Base-by-base conservation (phyloP, 2,113 vertebrate genomes). In the Pithys albifrons region DNA sequence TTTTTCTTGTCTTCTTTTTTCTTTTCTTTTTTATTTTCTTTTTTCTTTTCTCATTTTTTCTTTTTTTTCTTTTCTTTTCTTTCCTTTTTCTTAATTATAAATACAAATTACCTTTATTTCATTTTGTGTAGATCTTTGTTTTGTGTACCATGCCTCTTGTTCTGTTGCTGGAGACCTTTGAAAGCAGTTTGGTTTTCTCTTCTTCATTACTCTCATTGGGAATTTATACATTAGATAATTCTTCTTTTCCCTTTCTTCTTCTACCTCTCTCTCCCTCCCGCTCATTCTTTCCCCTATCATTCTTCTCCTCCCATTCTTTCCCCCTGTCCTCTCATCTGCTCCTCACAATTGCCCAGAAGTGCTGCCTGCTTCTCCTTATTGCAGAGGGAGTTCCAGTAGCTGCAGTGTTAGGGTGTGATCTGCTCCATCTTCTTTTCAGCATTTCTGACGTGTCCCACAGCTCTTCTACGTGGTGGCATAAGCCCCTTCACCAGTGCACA, bases 301-400 rank as follows among this genome's bases (percentile, higher is more conserved):
- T n/a, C n/a, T 37, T 16, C 35, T 7, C 15, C 12, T 24, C 8
- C 6, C 17, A 12, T 37, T n/a, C 15, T 14, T 8, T 27, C 10
- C 19, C 9, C 12, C 9, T 62, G 7, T 7, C 5, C 7, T 33
- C 5, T 2, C 17, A 19, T 33, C 9, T 3, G 3, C 28, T 24
- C 9, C 5, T 6, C 17, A 43, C 13, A 5, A 3, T 14, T 27
- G 9, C 27, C 37, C 37, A 64, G 37, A 64, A 28, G 14, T 14
- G 29, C 37, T 17, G 24, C 14, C 20, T 49, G 10, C 23, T 24
- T 72, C 58, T 86, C 3, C 19, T 70, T 1, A 1, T 46, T 74
- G 17, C 33, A 27, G 17, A 25, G 28, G 12, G 10, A 19, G 10
- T n/a, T 75, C 25, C 20, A 20, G 6, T 46, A 58, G 12, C 12